phyloP scores from a whole-genome alignment of 2,113 vertebrate species.

The Strigops habroptila region DNA sequence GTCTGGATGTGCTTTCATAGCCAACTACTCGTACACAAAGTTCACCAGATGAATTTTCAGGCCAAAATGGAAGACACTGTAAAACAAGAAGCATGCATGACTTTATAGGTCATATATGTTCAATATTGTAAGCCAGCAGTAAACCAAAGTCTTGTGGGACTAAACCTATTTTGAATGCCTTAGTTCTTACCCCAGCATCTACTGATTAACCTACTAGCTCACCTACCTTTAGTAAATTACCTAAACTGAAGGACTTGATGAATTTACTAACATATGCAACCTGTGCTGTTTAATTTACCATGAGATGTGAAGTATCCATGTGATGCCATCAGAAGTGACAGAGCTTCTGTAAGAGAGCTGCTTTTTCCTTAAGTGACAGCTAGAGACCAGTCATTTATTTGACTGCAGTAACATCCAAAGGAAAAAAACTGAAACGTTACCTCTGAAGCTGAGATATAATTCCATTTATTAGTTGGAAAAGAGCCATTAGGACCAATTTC shows the following conservation, averaged over 20 bases:
- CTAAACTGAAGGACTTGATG: not conserved
- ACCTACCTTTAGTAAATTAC: not conserved
- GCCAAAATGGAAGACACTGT: conserved; percentile 95
- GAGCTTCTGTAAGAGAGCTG: not conserved
- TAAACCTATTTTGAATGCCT: not conserved
- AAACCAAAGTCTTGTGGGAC: not conserved
- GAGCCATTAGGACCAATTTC: conserved; percentile 76
- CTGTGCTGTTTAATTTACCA: not conserved
- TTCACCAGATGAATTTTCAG: conserved; percentile 83
- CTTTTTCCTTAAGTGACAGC: not conserved
- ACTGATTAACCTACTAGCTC: not conserved
- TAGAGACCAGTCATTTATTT: not conserved
- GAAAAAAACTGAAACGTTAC: conserved; percentile 57
- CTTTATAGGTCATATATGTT: fast-evolving
- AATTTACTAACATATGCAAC: not conserved
- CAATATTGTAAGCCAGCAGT: not conserved
- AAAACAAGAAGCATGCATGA: not conserved
- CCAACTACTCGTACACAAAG: conserved; percentile 88
- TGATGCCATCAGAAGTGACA: not conserved
- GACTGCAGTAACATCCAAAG: not conserved
- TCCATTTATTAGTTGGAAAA: conserved; percentile 81
- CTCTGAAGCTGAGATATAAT: conserved; percentile 86
- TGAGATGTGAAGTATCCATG: not conserved
- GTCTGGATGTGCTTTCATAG: conserved; percentile 79
- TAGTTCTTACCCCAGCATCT: not conserved